A percentile compares a stretch with the other conserved stretches of the same genome.
phyloP scores from a whole-genome alignment of 2,888 invertebrate species.

The Tyria jacobaeae region DNA sequence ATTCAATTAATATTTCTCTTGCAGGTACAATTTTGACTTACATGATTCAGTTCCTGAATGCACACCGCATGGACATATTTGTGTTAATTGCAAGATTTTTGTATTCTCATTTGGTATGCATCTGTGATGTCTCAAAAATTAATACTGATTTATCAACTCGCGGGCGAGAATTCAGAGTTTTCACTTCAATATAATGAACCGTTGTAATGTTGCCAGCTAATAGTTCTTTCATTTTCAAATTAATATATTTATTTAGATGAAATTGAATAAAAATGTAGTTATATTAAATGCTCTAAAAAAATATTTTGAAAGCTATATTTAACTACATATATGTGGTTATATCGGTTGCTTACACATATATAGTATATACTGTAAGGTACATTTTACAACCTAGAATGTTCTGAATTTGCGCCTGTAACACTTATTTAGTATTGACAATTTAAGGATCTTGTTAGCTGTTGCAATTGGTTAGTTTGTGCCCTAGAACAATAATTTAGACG shows the following conservation, averaged over 20 bases:
- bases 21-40: constrained; percentile 65
- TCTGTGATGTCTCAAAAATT: constrained; percentile 54
- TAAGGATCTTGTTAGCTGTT: constrained; percentile 46
- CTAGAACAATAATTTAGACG: constrained; percentile 26
- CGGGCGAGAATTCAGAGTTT: constrained; percentile 19
- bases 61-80: constrained; percentile 32
- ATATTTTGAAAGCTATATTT: background rate
- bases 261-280: background rate
- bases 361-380: background rate
- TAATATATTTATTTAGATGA: background rate
- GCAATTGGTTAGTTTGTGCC: constrained; percentile 30
- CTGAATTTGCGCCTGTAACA: constrained; percentile 36
- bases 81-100: constrained; percentile 36
- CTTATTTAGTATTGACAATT: constrained; percentile 22
- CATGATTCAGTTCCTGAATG: constrained; percentile 49
- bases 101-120: constrained; percentile 50
- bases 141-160: constrained; percentile 29
- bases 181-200: constrained; percentile 5
- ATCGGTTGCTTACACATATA: background rate
- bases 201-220: constrained; percentile 10
- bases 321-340: background rate
- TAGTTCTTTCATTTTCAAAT: background rate
- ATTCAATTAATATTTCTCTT: constrained; percentile 40
- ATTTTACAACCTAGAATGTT: constrained; percentile 14
- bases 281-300: background rate